A percentile compares a stretch with the other conserved stretches of the same genome.
Evolutionary conservation across 2,888 invertebrate species (phyloP).

Genomic region (Pristionchus maxplancki): DNA sequence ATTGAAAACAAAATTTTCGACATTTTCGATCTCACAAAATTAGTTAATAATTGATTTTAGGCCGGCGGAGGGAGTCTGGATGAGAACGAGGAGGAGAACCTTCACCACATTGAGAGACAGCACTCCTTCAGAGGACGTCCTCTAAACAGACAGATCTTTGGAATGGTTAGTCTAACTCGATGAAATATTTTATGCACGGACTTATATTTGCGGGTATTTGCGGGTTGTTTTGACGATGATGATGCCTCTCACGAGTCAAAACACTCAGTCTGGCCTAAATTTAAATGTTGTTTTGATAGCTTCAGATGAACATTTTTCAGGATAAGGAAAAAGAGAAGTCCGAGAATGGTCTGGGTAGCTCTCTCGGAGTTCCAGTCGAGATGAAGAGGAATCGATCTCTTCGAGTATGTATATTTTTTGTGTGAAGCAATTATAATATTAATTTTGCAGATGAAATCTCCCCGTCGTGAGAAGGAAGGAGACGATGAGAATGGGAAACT

Average conservation of each 20-base stretch:
- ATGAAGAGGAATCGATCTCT: slow-evolving; percentile 65
- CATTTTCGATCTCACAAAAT: too few relatives aligned
- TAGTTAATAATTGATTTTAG: slow-evolving; percentile 53
- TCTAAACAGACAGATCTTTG: slow-evolving; percentile 38
- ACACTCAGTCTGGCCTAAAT: background rate
- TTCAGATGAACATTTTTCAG: background rate
- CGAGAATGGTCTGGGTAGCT: background rate
- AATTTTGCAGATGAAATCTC: slow-evolving; percentile 60
- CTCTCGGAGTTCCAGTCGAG: slow-evolving; percentile 53
- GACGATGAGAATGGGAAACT: slow-evolving; percentile 60
- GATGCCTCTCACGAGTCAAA: background rate
- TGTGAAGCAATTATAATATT: background rate
- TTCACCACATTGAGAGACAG: slow-evolving; percentile 57
- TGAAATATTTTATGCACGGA: background rate
- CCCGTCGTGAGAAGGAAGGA: slow-evolving; percentile 60
- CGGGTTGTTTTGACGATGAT: background rate
- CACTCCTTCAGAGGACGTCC: slow-evolving; percentile 60
- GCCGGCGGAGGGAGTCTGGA: slow-evolving; percentile 68
- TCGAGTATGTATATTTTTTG: slow-evolving; percentile 54
- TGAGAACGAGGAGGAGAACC: slow-evolving; percentile 59
- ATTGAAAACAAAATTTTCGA: too few relatives aligned
- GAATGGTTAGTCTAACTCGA: background rate
- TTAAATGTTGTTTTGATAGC: background rate
- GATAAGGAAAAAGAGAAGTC: slow-evolving; percentile 43
- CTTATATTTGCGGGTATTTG: background rate